Evolutionary conservation across 2,113 vertebrate genomes (phyloP), one percentile per base, ranked within the genome.

Genomic region (Xiphorhynchus elegans): DNA sequence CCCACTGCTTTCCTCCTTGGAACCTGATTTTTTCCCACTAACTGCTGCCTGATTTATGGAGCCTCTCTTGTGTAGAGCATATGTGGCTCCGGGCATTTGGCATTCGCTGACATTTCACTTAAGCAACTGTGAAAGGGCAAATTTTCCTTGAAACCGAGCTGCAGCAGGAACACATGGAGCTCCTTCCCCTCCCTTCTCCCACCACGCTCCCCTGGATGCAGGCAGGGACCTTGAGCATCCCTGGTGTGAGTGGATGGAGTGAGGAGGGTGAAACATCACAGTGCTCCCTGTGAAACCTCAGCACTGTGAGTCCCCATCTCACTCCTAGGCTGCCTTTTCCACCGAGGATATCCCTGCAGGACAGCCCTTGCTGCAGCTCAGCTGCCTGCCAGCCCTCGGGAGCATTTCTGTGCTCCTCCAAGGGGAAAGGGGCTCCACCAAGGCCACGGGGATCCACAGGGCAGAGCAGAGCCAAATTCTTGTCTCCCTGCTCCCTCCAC

Each of bases 1-100:
- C 96, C 97, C 88, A 96, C 96, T 96, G 96, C 35, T 96, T 97
- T 81, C 56, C 96, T 97, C 96, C 96, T 96, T 97, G 97, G 96
- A 98, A 98, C 96, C 97, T 95, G 98, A 96, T 98, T 98, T 97
- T 98, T 98, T 98, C 98, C 97, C 87, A 95, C 95, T 98, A 98
- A 98, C 97, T 95, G 98, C 96, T 97, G 94, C 90, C 97, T 99
- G 98, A 99, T 99, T 98, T 98, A 99, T 99, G 98, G 97, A 93
- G 60, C 68, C 79, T 91, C 96, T 93, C 95, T 98, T 98, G 97
- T 95, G 86, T 69, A 83, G 95, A 98, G 97, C 98, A 97, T 98
- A 98, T 64, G 98, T 96, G 98, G 94, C 97, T 97, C 95, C 79
- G 62, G 96, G 90, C 91, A 46, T 95, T 98, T 95, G 97, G 97